Conservation (phyloP, 2,888 invertebrate genomes). For the Pollenia amentaria region DNA sequence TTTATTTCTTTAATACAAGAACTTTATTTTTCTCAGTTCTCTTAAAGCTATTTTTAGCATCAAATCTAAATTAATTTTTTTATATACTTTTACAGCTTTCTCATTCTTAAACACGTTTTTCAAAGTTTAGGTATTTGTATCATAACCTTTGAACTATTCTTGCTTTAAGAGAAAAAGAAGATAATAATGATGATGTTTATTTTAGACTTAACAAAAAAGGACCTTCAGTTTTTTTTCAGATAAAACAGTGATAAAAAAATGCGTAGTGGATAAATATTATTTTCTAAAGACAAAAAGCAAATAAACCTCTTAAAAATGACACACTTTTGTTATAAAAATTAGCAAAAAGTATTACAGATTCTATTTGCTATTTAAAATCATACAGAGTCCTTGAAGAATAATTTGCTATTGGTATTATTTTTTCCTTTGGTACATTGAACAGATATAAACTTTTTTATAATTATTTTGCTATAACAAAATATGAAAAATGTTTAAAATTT, state of each 20-base stretch:
- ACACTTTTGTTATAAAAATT: neutral
- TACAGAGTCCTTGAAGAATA: neutral
- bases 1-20: no score
- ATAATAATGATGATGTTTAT: neutral
- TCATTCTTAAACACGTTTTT: no score
- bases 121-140: neutral
- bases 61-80: no score
- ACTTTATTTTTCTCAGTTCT: no score
- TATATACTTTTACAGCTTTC: no score
- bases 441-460: neutral
- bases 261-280: neutral
- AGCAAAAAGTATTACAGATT: neutral
- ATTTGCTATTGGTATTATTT: slow-evolving; percentile 2
- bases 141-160: neutral
- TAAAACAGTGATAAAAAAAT: neutral
- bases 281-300: slow-evolving; percentile 1
- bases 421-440: neutral
- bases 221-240: neutral
- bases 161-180: neutral
- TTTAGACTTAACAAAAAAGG: neutral
- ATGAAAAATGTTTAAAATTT: no score
- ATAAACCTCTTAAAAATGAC: neutral
- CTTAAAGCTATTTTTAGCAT: no score
- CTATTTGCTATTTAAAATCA: neutral
- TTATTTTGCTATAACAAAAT: no score